phyloP scores from a whole-genome alignment of 2,113 vertebrate species.

The Dicerorhinus sumatrensis region DNA sequence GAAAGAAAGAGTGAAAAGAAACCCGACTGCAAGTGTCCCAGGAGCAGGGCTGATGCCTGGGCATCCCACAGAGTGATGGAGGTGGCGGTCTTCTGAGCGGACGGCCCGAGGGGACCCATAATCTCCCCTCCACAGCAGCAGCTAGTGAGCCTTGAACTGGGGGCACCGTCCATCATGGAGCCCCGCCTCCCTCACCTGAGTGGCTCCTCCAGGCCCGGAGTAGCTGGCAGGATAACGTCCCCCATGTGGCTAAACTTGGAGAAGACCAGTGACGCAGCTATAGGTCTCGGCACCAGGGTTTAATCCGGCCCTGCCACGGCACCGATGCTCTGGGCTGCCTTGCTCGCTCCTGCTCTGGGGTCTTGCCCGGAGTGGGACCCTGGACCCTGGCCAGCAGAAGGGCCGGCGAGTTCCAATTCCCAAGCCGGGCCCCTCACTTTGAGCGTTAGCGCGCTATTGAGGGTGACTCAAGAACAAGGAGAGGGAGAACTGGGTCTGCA shows the following conservation, averaged over 20 bases:
- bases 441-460: no score
- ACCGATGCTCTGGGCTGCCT: background rate
- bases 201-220: background rate
- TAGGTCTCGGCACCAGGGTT: background rate
- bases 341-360: background rate
- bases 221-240: accelerated
- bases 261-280: background rate
- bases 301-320: background rate
- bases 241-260: no score
- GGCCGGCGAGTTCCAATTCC: background rate
- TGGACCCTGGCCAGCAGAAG: background rate
- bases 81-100: background rate
- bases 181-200: background rate
- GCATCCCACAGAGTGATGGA: accelerated
- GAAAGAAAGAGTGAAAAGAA: background rate
- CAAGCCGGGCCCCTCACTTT: background rate
- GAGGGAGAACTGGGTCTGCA: background rate
- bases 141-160: background rate
- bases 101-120: background rate
- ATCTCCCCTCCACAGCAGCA: background rate
- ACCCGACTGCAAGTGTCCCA: background rate
- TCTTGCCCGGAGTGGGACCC: no score
- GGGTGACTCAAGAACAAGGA: background rate
- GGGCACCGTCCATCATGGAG: no score
- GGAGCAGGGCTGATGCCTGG: background rate